Evolutionary conservation across 2,888 invertebrate genomes (phyloP).

Genomic region (Drosophila histrio): DNA sequence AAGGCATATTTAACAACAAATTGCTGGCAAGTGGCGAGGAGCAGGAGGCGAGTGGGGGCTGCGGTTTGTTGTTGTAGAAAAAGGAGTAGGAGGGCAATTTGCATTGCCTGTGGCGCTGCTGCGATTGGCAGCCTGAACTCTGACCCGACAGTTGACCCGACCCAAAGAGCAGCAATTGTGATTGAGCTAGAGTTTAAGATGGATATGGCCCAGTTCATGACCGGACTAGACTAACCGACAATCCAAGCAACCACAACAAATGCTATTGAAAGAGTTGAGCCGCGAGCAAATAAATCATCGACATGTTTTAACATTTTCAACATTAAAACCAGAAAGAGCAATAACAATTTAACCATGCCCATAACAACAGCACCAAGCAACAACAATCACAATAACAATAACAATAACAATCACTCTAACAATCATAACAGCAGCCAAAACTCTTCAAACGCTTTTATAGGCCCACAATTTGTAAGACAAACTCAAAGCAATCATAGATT

Average conservation of each 20-base stretch:
- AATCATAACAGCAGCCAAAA: slow-evolving; percentile 31
- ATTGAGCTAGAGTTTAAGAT: not conserved
- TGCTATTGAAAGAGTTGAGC: slow-evolving; percentile 6
- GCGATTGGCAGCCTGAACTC: slow-evolving; percentile 54
- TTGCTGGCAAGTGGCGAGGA: not conserved
- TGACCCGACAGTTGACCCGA: slow-evolving; percentile 54
- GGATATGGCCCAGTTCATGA: slow-evolving; percentile 5
- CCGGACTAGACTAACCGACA: not conserved
- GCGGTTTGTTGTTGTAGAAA: not conserved
- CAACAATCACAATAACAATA: slow-evolving; percentile 13
- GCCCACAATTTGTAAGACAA: slow-evolving; percentile 48
- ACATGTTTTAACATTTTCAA: slow-evolving; percentile 43
- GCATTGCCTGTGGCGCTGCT: slow-evolving; percentile 35
- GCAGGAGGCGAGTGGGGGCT: not conserved
- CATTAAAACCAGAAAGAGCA: slow-evolving; percentile 20
- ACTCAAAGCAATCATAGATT: not conserved
- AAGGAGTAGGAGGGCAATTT: slow-evolving; percentile 20
- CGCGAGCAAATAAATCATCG: slow-evolving; percentile 57
- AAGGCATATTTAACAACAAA: slow-evolving; percentile 10
- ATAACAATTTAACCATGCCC: slow-evolving; percentile 27
- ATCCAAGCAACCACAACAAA: not conserved
- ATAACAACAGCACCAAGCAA: slow-evolving; percentile 15
- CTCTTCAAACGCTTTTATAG: slow-evolving; percentile 39
- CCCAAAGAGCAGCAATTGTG: not conserved
- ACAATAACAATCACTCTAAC: slow-evolving; percentile 9